Evolutionary conservation across 2,113 vertebrate species (phyloP).

Genomic region (Natator depressus): DNA sequence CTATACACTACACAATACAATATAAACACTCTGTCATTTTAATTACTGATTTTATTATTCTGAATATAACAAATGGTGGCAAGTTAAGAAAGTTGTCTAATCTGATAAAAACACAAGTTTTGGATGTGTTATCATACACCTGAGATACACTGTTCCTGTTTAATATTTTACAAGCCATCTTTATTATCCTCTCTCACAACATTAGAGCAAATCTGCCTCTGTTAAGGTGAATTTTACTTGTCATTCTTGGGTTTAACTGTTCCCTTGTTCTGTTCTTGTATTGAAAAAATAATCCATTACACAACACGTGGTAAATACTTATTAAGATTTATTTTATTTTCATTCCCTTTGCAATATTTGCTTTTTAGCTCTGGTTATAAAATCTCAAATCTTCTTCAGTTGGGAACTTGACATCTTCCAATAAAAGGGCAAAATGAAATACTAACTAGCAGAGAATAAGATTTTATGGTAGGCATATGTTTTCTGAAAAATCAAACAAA

Average conservation of each 20-base stretch:
- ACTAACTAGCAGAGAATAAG: background rate
- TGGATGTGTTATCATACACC: slow-evolving; percentile 16
- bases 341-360: slow-evolving; percentile 50
- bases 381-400: slow-evolving; percentile 36
- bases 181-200: slow-evolving; percentile 50
- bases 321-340: slow-evolving; percentile 65
- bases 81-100: background rate
- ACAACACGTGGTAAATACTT: slow-evolving; percentile 45
- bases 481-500: slow-evolving; percentile 23
- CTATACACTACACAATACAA: slow-evolving; percentile 8
- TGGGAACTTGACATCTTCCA: slow-evolving; percentile 27
- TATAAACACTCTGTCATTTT: background rate
- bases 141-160: slow-evolving; percentile 29
- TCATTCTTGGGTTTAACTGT: slow-evolving; percentile 37
- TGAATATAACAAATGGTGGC: slow-evolving; percentile 25
- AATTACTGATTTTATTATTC: slow-evolving; percentile 1
- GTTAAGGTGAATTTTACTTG: slow-evolving; percentile 67
- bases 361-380: slow-evolving; percentile 39
- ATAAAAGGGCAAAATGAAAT: slow-evolving; percentile 53
- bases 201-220: slow-evolving; percentile 52
- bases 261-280: slow-evolving; percentile 39
- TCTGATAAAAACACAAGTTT: slow-evolving; percentile 37
- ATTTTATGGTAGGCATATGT: background rate
- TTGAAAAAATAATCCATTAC: slow-evolving; percentile 2
- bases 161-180: slow-evolving; percentile 62